Percentiles rank a stretch among this genome's conserved stretches.
phyloP scores from a whole-genome alignment of 2,113 vertebrate genomes.

The Leptodactylus fuscus region DNA sequence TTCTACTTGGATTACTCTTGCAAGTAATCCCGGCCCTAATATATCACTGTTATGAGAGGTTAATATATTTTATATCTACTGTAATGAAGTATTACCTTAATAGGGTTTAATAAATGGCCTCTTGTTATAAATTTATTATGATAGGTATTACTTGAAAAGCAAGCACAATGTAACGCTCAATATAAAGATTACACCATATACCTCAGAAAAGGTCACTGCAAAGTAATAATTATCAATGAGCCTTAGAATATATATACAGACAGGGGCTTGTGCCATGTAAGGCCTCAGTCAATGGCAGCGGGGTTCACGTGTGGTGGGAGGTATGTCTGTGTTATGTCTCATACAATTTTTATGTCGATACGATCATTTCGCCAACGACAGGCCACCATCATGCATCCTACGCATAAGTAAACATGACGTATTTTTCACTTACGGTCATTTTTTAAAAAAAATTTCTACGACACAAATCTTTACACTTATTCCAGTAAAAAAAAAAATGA shows the following conservation, averaged over 20 bases:
- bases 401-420: not conserved
- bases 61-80: slow-evolving; percentile 54
- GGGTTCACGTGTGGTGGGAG: not conserved
- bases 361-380: not conserved
- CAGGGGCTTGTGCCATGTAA: no score
- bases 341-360: not conserved
- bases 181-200: slow-evolving; percentile 25
- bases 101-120: slow-evolving; percentile 42
- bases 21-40: not conserved
- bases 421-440: no score
- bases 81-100: slow-evolving; percentile 47
- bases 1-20: not conserved
- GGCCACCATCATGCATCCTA: not conserved
- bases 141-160: slow-evolving; percentile 21
- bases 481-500: not conserved
- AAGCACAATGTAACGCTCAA: not conserved
- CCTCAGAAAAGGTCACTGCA: not conserved
- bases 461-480: no score
- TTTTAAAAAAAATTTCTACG: no score
- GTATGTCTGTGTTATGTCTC: no score
- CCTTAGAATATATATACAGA: not conserved
- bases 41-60: slow-evolving; percentile 46
- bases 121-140: slow-evolving; percentile 34
- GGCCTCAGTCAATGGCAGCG: not conserved
- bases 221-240: slow-evolving; percentile 18